Evolutionary conservation across 2,888 invertebrate genomes (phyloP).

Genomic region (Tipula lateralis): DNA sequence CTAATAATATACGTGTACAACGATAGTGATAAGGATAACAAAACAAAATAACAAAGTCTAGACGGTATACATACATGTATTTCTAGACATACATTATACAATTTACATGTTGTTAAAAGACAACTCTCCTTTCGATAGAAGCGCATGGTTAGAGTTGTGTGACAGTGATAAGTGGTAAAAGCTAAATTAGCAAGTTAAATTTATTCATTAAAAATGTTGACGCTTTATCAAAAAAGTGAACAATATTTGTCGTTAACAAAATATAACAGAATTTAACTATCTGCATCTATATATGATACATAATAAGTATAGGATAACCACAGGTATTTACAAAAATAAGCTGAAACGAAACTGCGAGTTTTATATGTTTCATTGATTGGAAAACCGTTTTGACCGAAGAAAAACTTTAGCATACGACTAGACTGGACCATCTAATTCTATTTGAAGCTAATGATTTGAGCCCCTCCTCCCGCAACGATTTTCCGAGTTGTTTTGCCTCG

Average conservation of each 20-base stretch:
- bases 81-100: not conserved
- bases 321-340: not conserved
- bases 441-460: too few species aligned
- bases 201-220: not conserved
- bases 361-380: too few species aligned
- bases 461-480: too few species aligned
- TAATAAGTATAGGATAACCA: not conserved
- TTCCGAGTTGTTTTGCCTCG: too few species aligned
- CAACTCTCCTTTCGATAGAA: not conserved
- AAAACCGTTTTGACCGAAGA: too few species aligned
- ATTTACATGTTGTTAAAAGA: not conserved
- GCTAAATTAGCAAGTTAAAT: not conserved
- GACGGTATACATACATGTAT: not conserved
- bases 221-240: not conserved
- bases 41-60: not conserved
- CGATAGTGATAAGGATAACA: not conserved
- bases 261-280: not conserved
- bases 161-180: not conserved
- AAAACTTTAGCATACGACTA: too few species aligned
- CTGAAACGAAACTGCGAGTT: too few species aligned
- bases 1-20: not conserved
- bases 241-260: not conserved
- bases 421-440: too few species aligned
- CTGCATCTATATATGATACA: not conserved
- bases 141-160: not conserved